These are phyloP conservation scores for Catocala sponsa DNA, from an alignment of 2,888 invertebrate species.

Conservation along the genomic window DNA sequence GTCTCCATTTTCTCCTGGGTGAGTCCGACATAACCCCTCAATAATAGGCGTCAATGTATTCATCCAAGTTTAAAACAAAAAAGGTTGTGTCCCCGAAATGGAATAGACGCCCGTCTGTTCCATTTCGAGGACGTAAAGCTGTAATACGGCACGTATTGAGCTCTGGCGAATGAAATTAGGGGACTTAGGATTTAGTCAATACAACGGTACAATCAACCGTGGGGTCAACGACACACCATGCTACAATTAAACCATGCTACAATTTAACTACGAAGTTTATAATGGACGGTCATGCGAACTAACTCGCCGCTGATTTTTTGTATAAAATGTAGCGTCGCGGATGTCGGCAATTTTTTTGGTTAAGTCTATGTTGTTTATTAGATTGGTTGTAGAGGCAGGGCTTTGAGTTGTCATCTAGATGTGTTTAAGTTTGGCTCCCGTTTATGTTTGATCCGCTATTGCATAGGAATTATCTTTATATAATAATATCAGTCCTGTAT, in stretches of 20 bases:
- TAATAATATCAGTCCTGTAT: too few relatives aligned
- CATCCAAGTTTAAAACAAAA: too few relatives aligned
- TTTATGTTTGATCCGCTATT: too few relatives aligned
- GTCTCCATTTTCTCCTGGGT: too few relatives aligned
- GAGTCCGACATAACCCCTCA: too few relatives aligned
- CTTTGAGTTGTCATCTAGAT: too few relatives aligned
- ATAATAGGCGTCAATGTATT: too few relatives aligned
- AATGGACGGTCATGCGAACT: constrained; percentile 24
- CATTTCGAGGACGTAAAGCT: constrained; percentile 41
- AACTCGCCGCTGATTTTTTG: background rate
- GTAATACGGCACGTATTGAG: constrained; percentile 65
- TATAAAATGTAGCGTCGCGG: constrained; percentile 1
- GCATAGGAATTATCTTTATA: too few relatives aligned
- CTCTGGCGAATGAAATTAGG: constrained; percentile 68
- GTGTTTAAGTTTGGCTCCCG: too few relatives aligned
- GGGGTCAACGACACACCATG: constrained; percentile 24
- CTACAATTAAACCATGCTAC: constrained; percentile 18
- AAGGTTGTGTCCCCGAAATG: background rate
- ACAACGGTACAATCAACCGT: constrained; percentile 37
- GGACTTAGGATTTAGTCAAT: constrained; percentile 52
- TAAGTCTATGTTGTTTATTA: too few relatives aligned
- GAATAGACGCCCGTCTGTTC: constrained; percentile 32
- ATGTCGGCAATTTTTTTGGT: too few relatives aligned
- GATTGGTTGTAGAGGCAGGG: too few relatives aligned
- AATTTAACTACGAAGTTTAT: constrained; percentile 6